Evolutionary conservation across 2,888 invertebrate species (phyloP).

Genomic region (Dicyrtomina minuta): DNA sequence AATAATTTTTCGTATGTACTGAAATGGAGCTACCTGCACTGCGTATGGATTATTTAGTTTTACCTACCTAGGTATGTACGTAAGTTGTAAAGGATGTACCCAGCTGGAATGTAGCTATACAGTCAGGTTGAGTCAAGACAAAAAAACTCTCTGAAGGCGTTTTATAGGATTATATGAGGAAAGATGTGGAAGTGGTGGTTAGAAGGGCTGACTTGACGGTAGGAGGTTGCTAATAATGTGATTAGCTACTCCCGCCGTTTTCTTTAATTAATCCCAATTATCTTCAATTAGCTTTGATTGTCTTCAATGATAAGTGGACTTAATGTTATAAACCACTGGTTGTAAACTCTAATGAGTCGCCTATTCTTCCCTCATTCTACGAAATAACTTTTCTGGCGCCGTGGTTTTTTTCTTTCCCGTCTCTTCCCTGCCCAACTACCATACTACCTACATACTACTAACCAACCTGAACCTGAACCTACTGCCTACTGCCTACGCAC

Average conservation of each 20-base stretch:
- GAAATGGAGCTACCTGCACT: no score
- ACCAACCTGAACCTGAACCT: background rate
- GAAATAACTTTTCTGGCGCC: conserved; percentile 19
- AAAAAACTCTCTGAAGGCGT: no score
- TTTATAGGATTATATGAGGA: no score
- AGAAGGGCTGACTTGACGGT: no score
- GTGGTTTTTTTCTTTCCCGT: conserved; percentile 8
- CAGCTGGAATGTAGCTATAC: no score
- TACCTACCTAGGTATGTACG: no score
- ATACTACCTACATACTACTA: background rate
- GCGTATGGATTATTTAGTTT: no score
- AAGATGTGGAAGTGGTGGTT: no score
- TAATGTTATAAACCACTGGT: conserved; percentile 25
- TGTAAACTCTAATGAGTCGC: conserved; percentile 32
- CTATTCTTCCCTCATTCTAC: conserved; percentile 20
- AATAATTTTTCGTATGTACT: no score
- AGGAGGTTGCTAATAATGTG: conserved; percentile 19
- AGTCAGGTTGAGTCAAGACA: no score
- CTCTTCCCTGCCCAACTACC: background rate
- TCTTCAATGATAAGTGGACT: conserved; percentile 27
- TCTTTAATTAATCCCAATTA: conserved; percentile 32
- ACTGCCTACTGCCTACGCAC: background rate
- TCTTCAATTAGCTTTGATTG: conserved; percentile 31
- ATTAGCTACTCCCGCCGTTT: conserved; percentile 25
- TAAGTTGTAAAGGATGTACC: no score